Conservation (phyloP, 2,888 invertebrate species). For the Hydropsyche betteni region DNA sequence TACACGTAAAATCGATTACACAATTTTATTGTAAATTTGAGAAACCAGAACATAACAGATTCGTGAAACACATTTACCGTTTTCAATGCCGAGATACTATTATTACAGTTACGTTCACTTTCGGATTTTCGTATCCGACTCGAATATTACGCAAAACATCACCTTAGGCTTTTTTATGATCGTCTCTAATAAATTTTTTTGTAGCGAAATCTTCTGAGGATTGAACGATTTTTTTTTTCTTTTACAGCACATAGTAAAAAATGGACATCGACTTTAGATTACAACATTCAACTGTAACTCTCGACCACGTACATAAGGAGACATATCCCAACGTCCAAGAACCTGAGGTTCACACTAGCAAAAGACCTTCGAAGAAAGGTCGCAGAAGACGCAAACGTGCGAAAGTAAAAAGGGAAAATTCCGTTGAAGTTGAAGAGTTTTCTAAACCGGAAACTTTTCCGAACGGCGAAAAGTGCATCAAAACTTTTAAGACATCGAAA, state of each 20-base stretch:
- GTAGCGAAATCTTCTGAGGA: too few species aligned
- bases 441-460: background rate
- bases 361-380: conserved; percentile 22
- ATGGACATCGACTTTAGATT: too few species aligned
- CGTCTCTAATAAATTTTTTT: too few species aligned
- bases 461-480: background rate
- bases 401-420: conserved; percentile 15
- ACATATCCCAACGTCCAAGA: too few species aligned
- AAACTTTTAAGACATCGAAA: background rate
- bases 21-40: too few species aligned
- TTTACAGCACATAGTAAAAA: too few species aligned
- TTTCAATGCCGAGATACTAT: conserved; percentile 20
- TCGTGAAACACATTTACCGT: conserved; percentile 12
- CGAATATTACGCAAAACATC: conserved; percentile 15
- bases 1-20: too few species aligned
- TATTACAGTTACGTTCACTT: conserved; percentile 35
- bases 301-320: too few species aligned
- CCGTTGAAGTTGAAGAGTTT: background rate
- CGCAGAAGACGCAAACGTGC: conserved; percentile 25
- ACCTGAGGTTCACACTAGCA: too few species aligned
- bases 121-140: conserved; percentile 13
- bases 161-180: too few species aligned
- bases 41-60: background rate
- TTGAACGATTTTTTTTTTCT: too few species aligned
- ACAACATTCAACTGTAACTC: too few species aligned